Conservation (phyloP, 2,888 invertebrate species). For the Quadroppia sp. region DNA sequence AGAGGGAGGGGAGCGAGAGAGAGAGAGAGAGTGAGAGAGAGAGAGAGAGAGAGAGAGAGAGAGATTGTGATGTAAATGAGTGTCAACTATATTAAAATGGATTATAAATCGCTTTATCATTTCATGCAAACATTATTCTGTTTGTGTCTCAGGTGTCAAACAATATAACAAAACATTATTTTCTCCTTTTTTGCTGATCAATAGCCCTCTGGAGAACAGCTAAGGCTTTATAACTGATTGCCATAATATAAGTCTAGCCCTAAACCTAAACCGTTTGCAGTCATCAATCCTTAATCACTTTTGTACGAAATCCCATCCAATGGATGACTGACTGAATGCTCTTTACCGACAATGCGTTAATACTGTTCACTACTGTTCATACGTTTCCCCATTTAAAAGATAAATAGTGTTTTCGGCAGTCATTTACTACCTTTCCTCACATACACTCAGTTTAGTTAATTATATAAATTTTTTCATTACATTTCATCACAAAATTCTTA, state of each 20-base stretch:
- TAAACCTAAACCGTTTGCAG: slow-evolving; percentile 22
- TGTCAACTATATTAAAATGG: slow-evolving; percentile 38
- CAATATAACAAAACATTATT: slow-evolving; percentile 20
- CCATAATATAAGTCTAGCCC: slow-evolving; percentile 4
- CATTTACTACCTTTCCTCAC: background rate
- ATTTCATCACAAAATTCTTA: too few relatives aligned
- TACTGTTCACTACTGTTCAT: background rate
- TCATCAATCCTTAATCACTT: slow-evolving; percentile 36
- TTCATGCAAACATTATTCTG: background rate
- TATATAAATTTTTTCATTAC: too few relatives aligned
- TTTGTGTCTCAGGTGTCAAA: slow-evolving; percentile 31
- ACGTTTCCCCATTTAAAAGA: background rate
- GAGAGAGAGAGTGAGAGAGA: background rate
- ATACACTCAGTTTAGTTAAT: too few relatives aligned
- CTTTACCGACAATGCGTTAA: slow-evolving; percentile 31
- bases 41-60: slow-evolving; percentile 1
- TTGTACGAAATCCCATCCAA: slow-evolving; percentile 23
- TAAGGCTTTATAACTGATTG: slow-evolving; percentile 21
- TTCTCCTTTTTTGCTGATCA: slow-evolving; percentile 16
- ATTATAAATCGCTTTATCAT: slow-evolving; percentile 36
- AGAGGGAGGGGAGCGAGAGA: too few relatives aligned
- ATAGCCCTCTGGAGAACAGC: slow-evolving; percentile 23
- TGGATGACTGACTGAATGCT: slow-evolving; percentile 16
- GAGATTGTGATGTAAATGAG: slow-evolving; percentile 34
- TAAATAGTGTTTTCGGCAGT: background rate